Conservation (phyloP, 2,888 invertebrate species). For the Polylopha cassiicola region DNA sequence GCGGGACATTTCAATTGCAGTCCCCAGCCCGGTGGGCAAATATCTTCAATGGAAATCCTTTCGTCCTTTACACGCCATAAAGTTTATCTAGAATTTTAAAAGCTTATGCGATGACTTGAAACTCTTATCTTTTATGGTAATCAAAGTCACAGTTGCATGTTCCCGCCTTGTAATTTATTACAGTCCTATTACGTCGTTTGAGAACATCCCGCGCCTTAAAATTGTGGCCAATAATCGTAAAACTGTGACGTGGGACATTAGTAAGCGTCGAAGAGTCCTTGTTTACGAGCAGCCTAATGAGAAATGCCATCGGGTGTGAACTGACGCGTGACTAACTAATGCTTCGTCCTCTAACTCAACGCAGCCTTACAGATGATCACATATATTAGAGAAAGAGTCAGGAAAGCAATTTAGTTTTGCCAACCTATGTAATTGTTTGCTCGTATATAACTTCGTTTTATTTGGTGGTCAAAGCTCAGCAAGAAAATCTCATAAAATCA, state of each 20-base stretch:
- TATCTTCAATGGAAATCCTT: conserved; percentile 40
- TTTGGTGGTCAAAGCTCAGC: not conserved
- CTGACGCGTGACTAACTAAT: conserved; percentile 56
- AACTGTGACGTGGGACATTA: conserved; percentile 61
- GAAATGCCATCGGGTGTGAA: conserved; percentile 51
- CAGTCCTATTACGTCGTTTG: conserved; percentile 38
- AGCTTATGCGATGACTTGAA: not conserved
- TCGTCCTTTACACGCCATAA: conserved; percentile 10
- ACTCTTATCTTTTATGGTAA: conserved; percentile 36
- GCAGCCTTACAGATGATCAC: conserved; percentile 27
- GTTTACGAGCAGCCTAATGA: conserved; percentile 68
- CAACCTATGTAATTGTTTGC: conserved; percentile 27
- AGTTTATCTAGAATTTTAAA: conserved; percentile 6
- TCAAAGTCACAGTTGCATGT: conserved; percentile 38
- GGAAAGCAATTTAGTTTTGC: conserved; percentile 36
- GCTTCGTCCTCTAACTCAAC: conserved; percentile 37
- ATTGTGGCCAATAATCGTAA: conserved; percentile 57
- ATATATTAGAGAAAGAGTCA: conserved; percentile 32
- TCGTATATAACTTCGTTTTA: conserved; percentile 18
- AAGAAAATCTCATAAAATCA: not conserved
- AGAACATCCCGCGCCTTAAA: conserved; percentile 43
- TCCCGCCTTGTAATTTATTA: conserved; percentile 43
- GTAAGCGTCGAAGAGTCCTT: conserved; percentile 62
- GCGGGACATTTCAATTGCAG: conserved; percentile 74
- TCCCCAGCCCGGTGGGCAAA: conserved; percentile 50